Conservation (phyloP, 2,113 vertebrate genomes). For the Ammospiza caudacuta region DNA sequence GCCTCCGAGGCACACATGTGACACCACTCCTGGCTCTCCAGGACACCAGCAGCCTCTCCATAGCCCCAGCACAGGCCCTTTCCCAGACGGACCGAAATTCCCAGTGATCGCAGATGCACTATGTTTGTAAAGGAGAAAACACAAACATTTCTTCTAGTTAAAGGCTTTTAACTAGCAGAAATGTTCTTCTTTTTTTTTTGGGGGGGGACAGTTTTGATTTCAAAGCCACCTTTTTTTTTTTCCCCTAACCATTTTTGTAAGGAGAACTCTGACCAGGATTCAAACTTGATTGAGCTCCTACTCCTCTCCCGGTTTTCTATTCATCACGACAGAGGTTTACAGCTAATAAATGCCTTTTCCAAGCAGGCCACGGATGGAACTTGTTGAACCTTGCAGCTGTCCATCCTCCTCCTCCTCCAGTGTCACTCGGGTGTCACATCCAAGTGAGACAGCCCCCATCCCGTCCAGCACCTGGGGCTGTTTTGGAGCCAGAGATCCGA, state of each 20-base stretch:
- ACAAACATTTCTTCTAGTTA: slow-evolving; percentile 24
- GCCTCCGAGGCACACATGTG: slow-evolving; percentile 88
- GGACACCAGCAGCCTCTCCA: slow-evolving; percentile 42
- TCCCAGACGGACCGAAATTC: not conserved
- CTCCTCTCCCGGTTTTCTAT: slow-evolving; percentile 3
- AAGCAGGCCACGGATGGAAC: slow-evolving; percentile 11
- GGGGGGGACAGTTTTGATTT: not conserved
- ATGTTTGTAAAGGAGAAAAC: slow-evolving; percentile 30
- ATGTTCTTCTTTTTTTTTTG: not conserved
- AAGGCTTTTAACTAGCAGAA: slow-evolving; percentile 53
- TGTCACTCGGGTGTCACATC: not conserved
- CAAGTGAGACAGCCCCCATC: not conserved
- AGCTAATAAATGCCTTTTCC: slow-evolving; percentile 47
- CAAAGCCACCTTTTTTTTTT: not conserved
- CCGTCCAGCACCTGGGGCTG: not conserved
- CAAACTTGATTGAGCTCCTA: not conserved
- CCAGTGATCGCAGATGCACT: slow-evolving; percentile 5
- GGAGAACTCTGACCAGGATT: slow-evolving; percentile 23
- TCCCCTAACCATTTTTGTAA: not conserved
- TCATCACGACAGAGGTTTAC: slow-evolving; percentile 35
- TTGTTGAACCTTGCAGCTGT: not conserved
- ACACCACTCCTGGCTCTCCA: not conserved
- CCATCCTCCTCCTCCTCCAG: not conserved
- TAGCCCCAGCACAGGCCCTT: slow-evolving; percentile 34
- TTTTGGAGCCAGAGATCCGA: not conserved